A percentile compares a stretch with the other conserved stretches of the same genome.
Evolutionary conservation across 2,888 invertebrate species (phyloP).

Genomic region (Timema podura): DNA sequence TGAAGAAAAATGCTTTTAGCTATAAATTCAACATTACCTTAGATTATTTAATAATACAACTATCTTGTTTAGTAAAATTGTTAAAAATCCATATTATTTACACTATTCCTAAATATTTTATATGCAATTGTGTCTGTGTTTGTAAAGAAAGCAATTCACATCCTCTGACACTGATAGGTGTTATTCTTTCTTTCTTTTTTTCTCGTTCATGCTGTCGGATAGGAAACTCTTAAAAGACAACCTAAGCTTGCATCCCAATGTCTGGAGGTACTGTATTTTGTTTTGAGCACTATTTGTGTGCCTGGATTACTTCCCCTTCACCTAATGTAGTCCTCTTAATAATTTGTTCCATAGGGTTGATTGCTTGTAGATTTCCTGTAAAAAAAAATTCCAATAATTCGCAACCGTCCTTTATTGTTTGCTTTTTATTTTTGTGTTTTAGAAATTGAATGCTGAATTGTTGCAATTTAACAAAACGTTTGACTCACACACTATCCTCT

Average conservation of each 20-base stretch:
- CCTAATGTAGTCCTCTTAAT: not conserved
- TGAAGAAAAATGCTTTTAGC: no score
- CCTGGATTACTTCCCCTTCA: slow-evolving; percentile 13
- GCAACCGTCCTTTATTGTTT: not conserved
- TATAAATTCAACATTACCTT: no score
- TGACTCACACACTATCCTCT: no score
- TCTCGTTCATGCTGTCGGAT: slow-evolving; percentile 34
- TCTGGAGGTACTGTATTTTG: slow-evolving; percentile 37
- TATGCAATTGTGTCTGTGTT: no score
- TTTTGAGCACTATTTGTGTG: slow-evolving; percentile 26
- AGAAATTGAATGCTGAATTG: slow-evolving; percentile 2
- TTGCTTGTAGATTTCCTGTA: slow-evolving; percentile 21
- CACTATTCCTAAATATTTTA: no score
- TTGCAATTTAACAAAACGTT: slow-evolving; percentile 8
- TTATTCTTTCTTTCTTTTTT: slow-evolving; percentile 31
- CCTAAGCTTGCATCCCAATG: slow-evolving; percentile 38
- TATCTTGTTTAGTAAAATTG: no score
- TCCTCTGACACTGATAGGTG: slow-evolving; percentile 31
- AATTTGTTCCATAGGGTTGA: slow-evolving; percentile 2
- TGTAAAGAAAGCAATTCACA: slow-evolving; percentile 10
- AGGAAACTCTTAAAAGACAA: slow-evolving; percentile 38
- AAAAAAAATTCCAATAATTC: not conserved
- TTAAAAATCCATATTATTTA: no score
- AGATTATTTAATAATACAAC: no score
- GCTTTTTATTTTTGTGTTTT: slow-evolving; percentile 14